Evolutionary conservation across 1,140 invertebrate species (phyloP).

Genomic region (Sweltsa coloradensis): DNA sequence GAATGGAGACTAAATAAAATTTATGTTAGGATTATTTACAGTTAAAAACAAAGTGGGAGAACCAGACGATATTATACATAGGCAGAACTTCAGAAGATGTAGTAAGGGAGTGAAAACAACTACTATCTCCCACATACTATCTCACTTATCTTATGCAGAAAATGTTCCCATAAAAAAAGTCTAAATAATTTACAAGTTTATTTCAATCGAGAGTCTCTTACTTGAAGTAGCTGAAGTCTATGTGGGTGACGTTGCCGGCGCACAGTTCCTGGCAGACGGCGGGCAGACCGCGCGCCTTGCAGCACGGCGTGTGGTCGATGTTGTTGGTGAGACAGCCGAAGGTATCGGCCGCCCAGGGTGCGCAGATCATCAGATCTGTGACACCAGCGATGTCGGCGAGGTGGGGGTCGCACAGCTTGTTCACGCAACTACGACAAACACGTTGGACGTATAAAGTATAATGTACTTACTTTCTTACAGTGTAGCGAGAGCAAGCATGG

Average conservation of each 20-base stretch:
- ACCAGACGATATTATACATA: too few species aligned
- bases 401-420: conserved; percentile 65
- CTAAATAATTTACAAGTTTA: conserved; percentile 3
- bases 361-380: conserved; percentile 72
- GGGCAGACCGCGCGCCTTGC: conserved; percentile 56
- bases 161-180: background rate
- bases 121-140: too few species aligned
- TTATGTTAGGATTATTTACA: too few species aligned
- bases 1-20: too few species aligned
- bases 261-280: conserved; percentile 60
- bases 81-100: too few species aligned
- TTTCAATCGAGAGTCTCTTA: conserved; percentile 30
- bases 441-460: too few species aligned
- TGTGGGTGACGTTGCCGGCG: conserved; percentile 57
- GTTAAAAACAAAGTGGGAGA: too few species aligned
- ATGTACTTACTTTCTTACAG: too few species aligned
- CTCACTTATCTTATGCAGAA: background rate
- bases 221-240: conserved; percentile 71
- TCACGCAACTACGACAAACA: conserved; percentile 43
- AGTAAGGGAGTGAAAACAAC: background rate
- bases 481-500: too few species aligned
- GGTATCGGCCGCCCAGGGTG: conserved; percentile 64
- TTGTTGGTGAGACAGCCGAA: conserved; percentile 69
- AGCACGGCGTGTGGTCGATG: conserved; percentile 70
- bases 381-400: conserved; percentile 44